Conservation (phyloP, 2,797 vertebrate genomes). For the Enteromius anoplus region DNA sequence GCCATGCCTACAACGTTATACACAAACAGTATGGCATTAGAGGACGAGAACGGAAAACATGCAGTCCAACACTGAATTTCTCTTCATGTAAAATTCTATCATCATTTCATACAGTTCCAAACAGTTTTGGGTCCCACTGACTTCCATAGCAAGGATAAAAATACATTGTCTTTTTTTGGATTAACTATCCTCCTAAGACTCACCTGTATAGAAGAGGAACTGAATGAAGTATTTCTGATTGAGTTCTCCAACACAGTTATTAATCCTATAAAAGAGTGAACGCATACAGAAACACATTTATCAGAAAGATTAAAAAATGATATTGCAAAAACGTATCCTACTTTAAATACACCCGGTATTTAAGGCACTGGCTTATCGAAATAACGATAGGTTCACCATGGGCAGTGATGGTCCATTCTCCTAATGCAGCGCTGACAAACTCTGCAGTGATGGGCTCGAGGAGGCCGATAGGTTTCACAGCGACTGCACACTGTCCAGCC, state of each 20-base stretch:
- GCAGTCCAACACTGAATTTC: not conserved
- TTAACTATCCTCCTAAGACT: conserved; percentile 44
- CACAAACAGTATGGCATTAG: not conserved
- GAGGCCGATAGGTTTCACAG: conserved; percentile 83
- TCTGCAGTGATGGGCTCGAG: conserved; percentile 78
- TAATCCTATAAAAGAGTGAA: conserved; percentile 76
- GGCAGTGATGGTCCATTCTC: conserved; percentile 87
- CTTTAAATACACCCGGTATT: too few species aligned
- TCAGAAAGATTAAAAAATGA: too few species aligned
- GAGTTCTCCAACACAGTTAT: conserved; percentile 83
- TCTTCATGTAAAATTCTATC: not conserved
- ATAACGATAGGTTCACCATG: conserved; percentile 71
- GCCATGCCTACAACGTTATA: conserved; percentile 73
- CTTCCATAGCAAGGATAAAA: not conserved
- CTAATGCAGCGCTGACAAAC: conserved; percentile 84
- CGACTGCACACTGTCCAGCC: conserved; percentile 85
- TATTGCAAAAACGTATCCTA: too few species aligned
- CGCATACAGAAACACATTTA: conserved; percentile 3
- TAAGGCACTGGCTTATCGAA: not conserved
- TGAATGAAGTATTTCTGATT: conserved; percentile 90
- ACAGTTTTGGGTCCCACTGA: not conserved
- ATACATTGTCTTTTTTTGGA: not conserved
- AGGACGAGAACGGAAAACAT: not conserved
- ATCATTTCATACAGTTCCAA: not conserved
- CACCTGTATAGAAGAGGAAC: conserved; percentile 86